These are phyloP conservation scores for Drosophila grimshawi DNA, from an alignment of 1,140 invertebrate genomes.

Conservation along the genomic window DNA sequence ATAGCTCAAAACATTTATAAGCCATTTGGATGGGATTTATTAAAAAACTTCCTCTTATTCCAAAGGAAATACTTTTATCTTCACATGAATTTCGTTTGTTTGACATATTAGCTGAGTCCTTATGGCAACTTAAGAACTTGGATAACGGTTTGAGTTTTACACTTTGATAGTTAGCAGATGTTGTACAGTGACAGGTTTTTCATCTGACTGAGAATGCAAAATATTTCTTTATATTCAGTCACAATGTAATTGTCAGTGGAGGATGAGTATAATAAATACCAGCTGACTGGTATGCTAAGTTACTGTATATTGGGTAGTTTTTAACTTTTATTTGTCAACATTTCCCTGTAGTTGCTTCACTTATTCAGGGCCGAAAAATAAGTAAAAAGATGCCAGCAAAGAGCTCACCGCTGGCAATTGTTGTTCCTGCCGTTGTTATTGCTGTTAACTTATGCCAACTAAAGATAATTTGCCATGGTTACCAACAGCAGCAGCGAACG, in stretches of 20 bases:
- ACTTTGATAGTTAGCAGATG: not conserved
- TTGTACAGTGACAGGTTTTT: not conserved
- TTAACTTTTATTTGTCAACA: conserved; percentile 71
- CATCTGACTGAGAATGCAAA: not conserved
- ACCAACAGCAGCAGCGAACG: conserved; percentile 66
- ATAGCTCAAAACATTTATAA: too few species aligned
- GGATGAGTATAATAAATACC: conserved; percentile 11
- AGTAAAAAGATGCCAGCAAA: conserved; percentile 42
- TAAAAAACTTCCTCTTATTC: too few species aligned
- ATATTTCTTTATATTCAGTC: conserved; percentile 1
- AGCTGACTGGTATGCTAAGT: conserved; percentile 20
- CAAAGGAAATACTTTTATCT: too few species aligned
- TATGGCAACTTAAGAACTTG: too few species aligned
- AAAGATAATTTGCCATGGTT: conserved; percentile 78
- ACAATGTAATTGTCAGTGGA: not conserved
- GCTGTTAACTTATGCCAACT: conserved; percentile 78
- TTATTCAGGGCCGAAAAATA: conserved; percentile 52
- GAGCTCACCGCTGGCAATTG: conserved; percentile 37
- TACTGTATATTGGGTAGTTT: conserved; percentile 44
- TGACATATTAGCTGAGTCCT: too few species aligned
- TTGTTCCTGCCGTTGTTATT: conserved; percentile 37
- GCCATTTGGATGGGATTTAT: too few species aligned
- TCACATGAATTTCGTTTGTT: too few species aligned
- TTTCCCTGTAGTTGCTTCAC: conserved; percentile 24
- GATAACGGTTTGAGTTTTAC: not conserved